Conservation (phyloP, 2,888 invertebrate genomes). For the Eretmocerus hayati region DNA sequence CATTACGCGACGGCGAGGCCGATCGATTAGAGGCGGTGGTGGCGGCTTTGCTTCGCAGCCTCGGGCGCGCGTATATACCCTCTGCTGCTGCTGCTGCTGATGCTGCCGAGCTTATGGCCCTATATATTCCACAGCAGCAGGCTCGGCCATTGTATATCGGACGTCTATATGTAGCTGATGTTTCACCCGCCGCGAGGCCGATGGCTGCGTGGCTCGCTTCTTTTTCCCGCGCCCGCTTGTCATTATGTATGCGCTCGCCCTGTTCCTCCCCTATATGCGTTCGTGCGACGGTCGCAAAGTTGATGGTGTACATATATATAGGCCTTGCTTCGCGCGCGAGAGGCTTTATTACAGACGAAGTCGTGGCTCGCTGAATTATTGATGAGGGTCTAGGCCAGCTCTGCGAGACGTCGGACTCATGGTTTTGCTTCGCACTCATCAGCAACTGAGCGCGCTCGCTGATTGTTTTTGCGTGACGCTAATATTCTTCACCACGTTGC, state of each 20-base stretch:
- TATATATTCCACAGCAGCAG: background rate
- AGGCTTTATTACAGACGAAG: too few species aligned
- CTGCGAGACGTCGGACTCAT: background rate
- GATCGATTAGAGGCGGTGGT: background rate
- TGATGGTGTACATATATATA: too few species aligned
- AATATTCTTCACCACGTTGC: too few species aligned
- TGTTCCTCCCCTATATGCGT: too few species aligned
- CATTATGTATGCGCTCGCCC: too few species aligned
- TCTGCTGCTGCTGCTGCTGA: background rate
- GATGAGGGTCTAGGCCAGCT: background rate
- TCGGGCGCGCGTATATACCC: background rate
- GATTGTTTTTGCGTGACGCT: slow-evolving; percentile 1
- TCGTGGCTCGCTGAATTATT: background rate
- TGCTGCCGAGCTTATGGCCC: background rate
- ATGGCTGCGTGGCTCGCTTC: too few species aligned
- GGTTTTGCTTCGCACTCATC: background rate
- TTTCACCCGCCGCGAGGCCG: too few species aligned
- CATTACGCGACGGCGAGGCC: background rate
- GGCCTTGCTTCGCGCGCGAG: background rate
- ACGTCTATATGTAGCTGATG: too few species aligned
- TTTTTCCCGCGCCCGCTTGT: too few species aligned
- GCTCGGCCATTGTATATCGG: too few species aligned
- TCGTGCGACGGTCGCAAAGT: too few species aligned
- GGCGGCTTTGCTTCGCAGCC: background rate
- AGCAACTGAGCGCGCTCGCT: background rate